Base-by-base conservation (phyloP, 2,113 vertebrate species). In the Uria lomvia region DNA sequence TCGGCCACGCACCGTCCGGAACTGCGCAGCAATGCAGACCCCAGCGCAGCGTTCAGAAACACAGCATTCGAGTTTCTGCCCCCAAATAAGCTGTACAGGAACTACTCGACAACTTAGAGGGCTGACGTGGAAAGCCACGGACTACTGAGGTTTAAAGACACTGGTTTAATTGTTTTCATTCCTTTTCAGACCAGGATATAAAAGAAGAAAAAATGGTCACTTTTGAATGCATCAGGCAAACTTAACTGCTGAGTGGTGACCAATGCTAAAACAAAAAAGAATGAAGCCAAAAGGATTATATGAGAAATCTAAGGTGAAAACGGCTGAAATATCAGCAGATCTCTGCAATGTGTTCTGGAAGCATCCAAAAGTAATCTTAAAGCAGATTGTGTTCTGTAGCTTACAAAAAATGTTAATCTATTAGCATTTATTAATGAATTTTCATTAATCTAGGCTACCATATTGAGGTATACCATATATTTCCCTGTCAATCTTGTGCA, bases 381-480 rank as follows among this genome's bases (percentile, higher is more conserved):
- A 11, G 17, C 15, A 71, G 12, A 59, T 8, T 56, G 4, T 24
- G 1, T 23, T 86, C 58, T 40, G 14, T 40, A 80, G 6, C 0
- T 73, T 60, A 36, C 9, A 0, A 72, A 76, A 92, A 86, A 67
- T 42, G 8, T 3, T 52, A 24, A 63, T 53, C 26, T 63, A 23
- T 24, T 60, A 27, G 9, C 6, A 47, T 47, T 47, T 72, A 30
- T 49, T 42, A 29, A 43, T 29, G 7, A 58, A 38, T 82, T 42
- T 59, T 82, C 24, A 59, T 40, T 3, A 67, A 45, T 45, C 17
- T 59, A 9, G 11, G 11, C 21, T 63, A 49, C 17, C 5, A 15
- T 32, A 27, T 20, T 52, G 12, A 66, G 8, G 12, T 55, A 22
- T 18, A 24, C 1, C 0, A 15, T n/a, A 12, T 27, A 36, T 4